Percentiles rank a stretch among this genome's conserved stretches.
Evolutionary conservation across 2,797 vertebrate genomes (phyloP).

Genomic region (Acropternis orthonyx): DNA sequence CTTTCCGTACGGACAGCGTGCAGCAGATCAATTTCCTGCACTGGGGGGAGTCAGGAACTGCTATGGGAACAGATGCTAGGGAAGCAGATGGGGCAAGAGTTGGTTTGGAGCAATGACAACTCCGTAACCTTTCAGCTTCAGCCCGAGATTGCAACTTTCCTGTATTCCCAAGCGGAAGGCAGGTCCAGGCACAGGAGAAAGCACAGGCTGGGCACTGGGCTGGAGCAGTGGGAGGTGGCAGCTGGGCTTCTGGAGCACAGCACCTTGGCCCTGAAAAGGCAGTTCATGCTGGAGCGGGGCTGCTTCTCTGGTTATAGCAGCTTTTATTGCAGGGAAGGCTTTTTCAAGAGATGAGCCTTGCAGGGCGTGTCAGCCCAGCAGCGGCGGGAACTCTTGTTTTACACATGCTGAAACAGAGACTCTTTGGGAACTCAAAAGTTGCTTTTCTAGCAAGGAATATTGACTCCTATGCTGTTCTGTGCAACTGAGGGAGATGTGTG

Average conservation of each 20-base stretch:
- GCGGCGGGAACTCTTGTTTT: not conserved
- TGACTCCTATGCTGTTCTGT: not conserved
- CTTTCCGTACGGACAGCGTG: not conserved
- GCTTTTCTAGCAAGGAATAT: not conserved
- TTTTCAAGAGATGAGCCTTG: not conserved
- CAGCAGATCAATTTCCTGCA: constrained; percentile 48
- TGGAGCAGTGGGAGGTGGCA: not conserved
- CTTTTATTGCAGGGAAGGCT: not conserved
- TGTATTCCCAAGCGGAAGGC: not conserved
- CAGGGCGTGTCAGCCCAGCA: not conserved
- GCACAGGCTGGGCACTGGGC: accelerated
- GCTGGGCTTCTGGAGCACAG: not conserved
- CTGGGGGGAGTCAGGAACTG: constrained; percentile 49
- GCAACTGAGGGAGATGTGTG: not conserved
- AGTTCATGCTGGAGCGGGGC: accelerated
- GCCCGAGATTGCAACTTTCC: not conserved
- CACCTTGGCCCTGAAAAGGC: not conserved
- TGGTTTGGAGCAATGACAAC: constrained; percentile 53
- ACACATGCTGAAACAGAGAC: not conserved
- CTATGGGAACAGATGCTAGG: constrained; percentile 7
- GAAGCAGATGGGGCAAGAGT: constrained; percentile 60
- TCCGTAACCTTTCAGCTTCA: not conserved
- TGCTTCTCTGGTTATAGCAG: not conserved
- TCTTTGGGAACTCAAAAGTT: not conserved
- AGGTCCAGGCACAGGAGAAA: not conserved